Conservation (phyloP, 2,888 invertebrate species). For the Trisateles emortualis region DNA sequence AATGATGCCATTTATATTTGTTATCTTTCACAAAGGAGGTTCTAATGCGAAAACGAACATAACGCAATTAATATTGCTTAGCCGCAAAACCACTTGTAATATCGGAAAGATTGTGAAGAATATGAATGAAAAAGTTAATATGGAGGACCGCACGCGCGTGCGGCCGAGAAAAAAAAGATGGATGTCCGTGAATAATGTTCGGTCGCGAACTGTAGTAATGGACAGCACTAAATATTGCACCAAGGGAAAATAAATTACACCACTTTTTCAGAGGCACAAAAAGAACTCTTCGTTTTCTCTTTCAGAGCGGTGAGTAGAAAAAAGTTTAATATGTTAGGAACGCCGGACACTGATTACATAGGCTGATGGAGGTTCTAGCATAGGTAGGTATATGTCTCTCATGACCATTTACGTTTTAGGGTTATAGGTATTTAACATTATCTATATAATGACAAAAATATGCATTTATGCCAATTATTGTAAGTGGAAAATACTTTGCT, state of each 20-base stretch:
- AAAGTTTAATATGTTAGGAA: slow-evolving; percentile 79
- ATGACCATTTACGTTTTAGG: slow-evolving; percentile 33
- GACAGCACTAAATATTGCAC: slow-evolving; percentile 87
- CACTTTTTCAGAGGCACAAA: slow-evolving; percentile 83
- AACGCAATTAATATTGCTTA: slow-evolving; percentile 47
- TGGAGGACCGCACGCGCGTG: slow-evolving; percentile 71
- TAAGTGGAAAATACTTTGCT: too few species aligned
- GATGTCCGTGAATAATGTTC: slow-evolving; percentile 84
- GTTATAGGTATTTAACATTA: too few species aligned
- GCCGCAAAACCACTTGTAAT: slow-evolving; percentile 59
- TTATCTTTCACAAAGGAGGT: slow-evolving; percentile 12
- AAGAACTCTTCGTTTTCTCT: slow-evolving; percentile 81
- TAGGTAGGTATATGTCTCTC: slow-evolving; percentile 22
- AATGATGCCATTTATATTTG: slow-evolving; percentile 3
- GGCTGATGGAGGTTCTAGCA: slow-evolving; percentile 30
- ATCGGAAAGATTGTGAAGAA: slow-evolving; percentile 65
- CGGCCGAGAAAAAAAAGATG: slow-evolving; percentile 78
- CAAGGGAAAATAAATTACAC: slow-evolving; percentile 85
- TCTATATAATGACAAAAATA: too few species aligned
- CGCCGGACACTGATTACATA: slow-evolving; percentile 51
- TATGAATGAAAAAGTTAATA: slow-evolving; percentile 84
- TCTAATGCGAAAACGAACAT: slow-evolving; percentile 28
- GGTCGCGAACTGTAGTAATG: slow-evolving; percentile 86
- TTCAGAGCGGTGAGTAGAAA: slow-evolving; percentile 70
- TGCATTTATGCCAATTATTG: too few species aligned